Conservation (phyloP, 2,113 vertebrate species). For the Pterophyllum scalare region DNA sequence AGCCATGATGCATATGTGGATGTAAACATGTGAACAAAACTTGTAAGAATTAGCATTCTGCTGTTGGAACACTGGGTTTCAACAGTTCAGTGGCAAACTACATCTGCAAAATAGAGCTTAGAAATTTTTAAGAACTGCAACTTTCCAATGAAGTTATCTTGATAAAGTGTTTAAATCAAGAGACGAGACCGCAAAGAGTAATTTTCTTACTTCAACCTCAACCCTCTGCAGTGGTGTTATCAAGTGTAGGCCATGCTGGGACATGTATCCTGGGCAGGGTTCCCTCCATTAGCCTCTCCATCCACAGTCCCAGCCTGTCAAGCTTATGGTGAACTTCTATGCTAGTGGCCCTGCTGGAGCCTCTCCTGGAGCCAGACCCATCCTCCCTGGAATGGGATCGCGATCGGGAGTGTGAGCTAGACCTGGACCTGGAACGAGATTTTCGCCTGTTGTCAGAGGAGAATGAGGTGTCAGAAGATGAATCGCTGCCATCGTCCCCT, state of each 20-base stretch:
- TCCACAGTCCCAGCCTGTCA: slow-evolving; percentile 92
- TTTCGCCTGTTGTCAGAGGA: slow-evolving; percentile 61
- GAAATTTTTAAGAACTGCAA: slow-evolving; percentile 14
- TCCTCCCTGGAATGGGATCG: slow-evolving; percentile 76
- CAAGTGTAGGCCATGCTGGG: slow-evolving; percentile 87
- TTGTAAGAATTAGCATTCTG: neutral
- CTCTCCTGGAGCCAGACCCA: slow-evolving; percentile 35
- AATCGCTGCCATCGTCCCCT: slow-evolving; percentile 77
- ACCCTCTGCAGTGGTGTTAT: slow-evolving; percentile 60
- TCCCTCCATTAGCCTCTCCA: slow-evolving; percentile 93
- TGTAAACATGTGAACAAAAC: neutral
- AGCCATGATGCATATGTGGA: neutral
- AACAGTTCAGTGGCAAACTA: slow-evolving; percentile 8
- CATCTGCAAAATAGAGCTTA: slow-evolving; percentile 17
- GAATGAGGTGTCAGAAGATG: slow-evolving; percentile 58
- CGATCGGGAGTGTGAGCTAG: slow-evolving; percentile 74
- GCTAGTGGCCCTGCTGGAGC: slow-evolving; percentile 76
- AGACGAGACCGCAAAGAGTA: slow-evolving; percentile 11
- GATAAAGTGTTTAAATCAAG: neutral
- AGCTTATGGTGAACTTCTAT: slow-evolving; percentile 88
- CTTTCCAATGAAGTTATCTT: neutral
- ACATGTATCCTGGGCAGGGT: slow-evolving; percentile 90
- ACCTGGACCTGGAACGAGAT: slow-evolving; percentile 74
- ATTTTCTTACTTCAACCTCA: slow-evolving; percentile 42
- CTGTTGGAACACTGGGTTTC: slow-evolving; percentile 3